Evolutionary conservation across 64 coral and sea anemone species (phyloP).

Genomic region (Stichodactyla helianthus): DNA sequence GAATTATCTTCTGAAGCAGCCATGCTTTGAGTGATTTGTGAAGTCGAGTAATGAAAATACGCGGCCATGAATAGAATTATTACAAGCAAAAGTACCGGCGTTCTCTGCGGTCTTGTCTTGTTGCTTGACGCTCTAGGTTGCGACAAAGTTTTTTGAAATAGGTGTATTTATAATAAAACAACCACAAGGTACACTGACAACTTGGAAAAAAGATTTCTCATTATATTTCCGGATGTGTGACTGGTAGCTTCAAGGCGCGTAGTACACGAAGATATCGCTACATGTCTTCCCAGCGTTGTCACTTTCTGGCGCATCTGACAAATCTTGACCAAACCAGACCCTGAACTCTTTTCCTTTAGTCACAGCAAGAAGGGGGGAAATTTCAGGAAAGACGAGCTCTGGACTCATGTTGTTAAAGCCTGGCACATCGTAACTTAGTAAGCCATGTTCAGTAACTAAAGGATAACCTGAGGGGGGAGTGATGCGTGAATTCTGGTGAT

Average conservation of each 20-base stretch:
- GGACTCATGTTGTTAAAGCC: background rate
- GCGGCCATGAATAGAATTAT: too few relatives aligned
- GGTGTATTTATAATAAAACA: too few relatives aligned
- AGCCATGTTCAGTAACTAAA: background rate
- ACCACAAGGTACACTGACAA: too few relatives aligned
- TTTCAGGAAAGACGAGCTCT: background rate
- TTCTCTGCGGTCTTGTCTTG: too few relatives aligned
- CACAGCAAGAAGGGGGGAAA: background rate
- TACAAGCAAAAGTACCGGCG: too few relatives aligned
- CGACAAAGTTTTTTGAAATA: too few relatives aligned
- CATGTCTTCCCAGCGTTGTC: background rate
- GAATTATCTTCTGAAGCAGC: too few relatives aligned
- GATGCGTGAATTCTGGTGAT: background rate
- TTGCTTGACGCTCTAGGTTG: too few relatives aligned
- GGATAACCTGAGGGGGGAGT: background rate
- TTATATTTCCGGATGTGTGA: too few relatives aligned
- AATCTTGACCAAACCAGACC: conserved; percentile 2
- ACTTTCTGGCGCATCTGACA: background rate
- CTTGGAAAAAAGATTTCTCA: too few relatives aligned
- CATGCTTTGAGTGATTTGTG: too few relatives aligned
- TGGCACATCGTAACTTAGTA: background rate
- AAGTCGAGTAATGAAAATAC: too few relatives aligned
- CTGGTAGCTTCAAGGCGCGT: background rate
- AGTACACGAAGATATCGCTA: background rate
- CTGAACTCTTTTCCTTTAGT: background rate